Evolutionary conservation across 2,797 vertebrate genomes (phyloP).

Genomic region (Trematomus bernacchii): DNA sequence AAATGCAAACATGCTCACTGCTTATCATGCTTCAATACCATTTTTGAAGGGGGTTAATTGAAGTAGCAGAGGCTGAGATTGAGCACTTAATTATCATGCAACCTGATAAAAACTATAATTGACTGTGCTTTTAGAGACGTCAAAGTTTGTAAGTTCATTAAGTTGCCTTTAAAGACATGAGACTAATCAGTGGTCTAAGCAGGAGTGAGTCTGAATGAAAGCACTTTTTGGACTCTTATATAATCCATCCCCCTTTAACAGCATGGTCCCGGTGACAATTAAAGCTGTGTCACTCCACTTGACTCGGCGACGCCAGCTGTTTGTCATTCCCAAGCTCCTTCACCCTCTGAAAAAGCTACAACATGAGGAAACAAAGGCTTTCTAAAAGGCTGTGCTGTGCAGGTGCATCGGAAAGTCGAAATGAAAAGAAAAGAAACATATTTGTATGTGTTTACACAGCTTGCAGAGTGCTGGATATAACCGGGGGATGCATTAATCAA

Average conservation of each 20-base stretch:
- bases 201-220: not conserved
- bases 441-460: conserved; percentile 22
- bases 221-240: not conserved
- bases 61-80: no score
- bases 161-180: not conserved
- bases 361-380: not conserved
- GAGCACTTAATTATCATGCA: not conserved
- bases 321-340: conserved; percentile 1
- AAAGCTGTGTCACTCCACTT: not conserved
- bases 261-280: no score
- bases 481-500: conserved; percentile 1
- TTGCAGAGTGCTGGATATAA: conserved; percentile 8
- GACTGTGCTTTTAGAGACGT: no score
- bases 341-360: not conserved
- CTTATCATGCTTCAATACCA: not conserved
- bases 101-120: not conserved
- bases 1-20: not conserved
- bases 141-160: no score
- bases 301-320: conserved; percentile 3
- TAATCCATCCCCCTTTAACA: not conserved
- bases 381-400: conserved; percentile 13
- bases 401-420: conserved; percentile 4
- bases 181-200: not conserved
- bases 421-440: conserved; percentile 16
- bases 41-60: no score